Percentiles rank a stretch among this genome's conserved stretches.
These are phyloP conservation scores for Serinus canaria DNA, from an alignment of 2,113 vertebrate species.

Conservation along the genomic window DNA sequence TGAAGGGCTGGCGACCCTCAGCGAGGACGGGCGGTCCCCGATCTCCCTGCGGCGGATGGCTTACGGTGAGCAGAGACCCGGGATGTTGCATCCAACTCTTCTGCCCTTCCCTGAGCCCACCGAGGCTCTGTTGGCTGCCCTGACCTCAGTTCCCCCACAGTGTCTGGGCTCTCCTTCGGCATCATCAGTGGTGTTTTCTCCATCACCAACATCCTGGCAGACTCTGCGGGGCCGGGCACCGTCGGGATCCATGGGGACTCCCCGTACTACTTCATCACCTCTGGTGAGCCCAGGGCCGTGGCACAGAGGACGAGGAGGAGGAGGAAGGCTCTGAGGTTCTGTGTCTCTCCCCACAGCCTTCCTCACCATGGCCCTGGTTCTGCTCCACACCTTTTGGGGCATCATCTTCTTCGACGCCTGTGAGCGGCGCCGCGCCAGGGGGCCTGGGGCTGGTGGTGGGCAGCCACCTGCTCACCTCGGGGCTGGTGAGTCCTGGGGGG, in stretches of 20 bases:
- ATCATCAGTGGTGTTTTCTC: constrained; percentile 78
- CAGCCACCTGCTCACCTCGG: constrained; percentile 73
- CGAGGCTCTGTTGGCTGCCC: neutral
- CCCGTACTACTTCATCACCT: constrained; percentile 78
- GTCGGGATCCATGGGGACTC: constrained; percentile 81
- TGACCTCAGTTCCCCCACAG: constrained; percentile 16
- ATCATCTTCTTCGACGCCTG: constrained; percentile 81
- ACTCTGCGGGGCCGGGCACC: constrained; percentile 74
- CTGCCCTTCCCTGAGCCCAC: neutral
- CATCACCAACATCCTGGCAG: constrained; percentile 72
- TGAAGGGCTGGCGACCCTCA: constrained; percentile 72
- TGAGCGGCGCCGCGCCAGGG: constrained; percentile 60
- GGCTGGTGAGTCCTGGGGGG: constrained; percentile 72
- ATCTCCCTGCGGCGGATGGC: constrained; percentile 77
- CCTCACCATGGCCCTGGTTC: constrained; percentile 75
- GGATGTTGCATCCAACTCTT: neutral
- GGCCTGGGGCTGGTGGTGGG: constrained; percentile 71
- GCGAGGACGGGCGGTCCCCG: constrained; percentile 74
- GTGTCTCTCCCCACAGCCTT: constrained; percentile 61
- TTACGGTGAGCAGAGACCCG: constrained; percentile 67
- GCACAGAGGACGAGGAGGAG: fast-evolving
- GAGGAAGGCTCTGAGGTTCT: neutral
- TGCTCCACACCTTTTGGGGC: constrained; percentile 82
- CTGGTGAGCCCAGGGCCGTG: constrained; percentile 44
- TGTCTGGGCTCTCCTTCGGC: constrained; percentile 79